phyloP scores from a whole-genome alignment of 2,797 vertebrate genomes.

The Rhodeus uyekii region DNA sequence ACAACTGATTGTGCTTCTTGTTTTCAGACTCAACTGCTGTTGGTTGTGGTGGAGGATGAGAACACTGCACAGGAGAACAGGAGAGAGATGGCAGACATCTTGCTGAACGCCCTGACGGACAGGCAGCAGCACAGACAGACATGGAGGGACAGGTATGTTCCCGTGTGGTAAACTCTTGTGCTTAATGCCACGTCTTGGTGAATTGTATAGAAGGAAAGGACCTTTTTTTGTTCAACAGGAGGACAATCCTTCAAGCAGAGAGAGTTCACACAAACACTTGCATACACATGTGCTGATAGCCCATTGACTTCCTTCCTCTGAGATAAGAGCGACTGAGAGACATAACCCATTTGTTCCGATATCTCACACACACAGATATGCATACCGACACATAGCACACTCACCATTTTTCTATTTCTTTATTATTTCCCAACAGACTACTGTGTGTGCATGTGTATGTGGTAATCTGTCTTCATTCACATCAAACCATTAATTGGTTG shows the following conservation, averaged over 20 bases:
- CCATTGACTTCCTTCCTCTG: slow-evolving; percentile 76
- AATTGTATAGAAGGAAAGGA: slow-evolving; percentile 5
- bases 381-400: slow-evolving; percentile 38
- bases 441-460: slow-evolving; percentile 50
- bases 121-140: slow-evolving; percentile 89
- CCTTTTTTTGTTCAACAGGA: background rate
- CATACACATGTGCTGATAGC: slow-evolving; percentile 56
- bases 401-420: slow-evolving; percentile 1
- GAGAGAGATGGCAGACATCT: slow-evolving; percentile 79
- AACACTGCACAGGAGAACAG: slow-evolving; percentile 76
- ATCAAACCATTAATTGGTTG: slow-evolving; percentile 27
- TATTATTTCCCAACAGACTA: slow-evolving; percentile 61
- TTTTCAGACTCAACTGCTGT: slow-evolving; percentile 87
- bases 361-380: slow-evolving; percentile 59
- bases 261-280: slow-evolving; percentile 40
- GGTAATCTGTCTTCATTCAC: slow-evolving; percentile 42
- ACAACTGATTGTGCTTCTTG: slow-evolving; percentile 63
- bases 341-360: slow-evolving; percentile 73
- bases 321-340: slow-evolving; percentile 73
- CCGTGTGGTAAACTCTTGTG: background rate
- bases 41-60: slow-evolving; percentile 83
- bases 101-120: slow-evolving; percentile 81
- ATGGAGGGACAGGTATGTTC: slow-evolving; percentile 88
- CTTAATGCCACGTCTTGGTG: background rate
- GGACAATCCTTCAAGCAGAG: slow-evolving; percentile 33